phyloP scores from a whole-genome alignment of 2,797 vertebrate genomes.

The Pseudomugil gertrudae region DNA sequence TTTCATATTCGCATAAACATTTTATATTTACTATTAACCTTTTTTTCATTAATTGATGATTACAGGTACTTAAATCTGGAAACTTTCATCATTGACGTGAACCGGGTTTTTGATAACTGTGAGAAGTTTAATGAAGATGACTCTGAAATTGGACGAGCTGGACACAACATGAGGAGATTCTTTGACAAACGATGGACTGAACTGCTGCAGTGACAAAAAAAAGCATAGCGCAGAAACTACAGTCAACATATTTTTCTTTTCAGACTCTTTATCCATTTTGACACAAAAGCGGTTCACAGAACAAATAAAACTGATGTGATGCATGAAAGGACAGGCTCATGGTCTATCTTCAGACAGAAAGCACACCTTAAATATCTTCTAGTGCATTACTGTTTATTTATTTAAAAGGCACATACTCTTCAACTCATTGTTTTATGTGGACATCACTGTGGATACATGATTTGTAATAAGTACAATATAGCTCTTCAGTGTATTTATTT shows the following conservation, averaged over 20 bases:
- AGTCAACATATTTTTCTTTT: slow-evolving; percentile 32
- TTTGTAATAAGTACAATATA: slow-evolving; percentile 76
- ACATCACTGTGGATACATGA: slow-evolving; percentile 84
- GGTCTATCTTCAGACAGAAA: slow-evolving; percentile 68
- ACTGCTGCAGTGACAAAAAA: slow-evolving; percentile 81
- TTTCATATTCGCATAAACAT: not conserved
- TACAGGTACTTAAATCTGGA: slow-evolving; percentile 91
- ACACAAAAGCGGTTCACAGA: slow-evolving; percentile 71
- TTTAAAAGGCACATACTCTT: slow-evolving; percentile 86
- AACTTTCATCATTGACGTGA: slow-evolving; percentile 92
- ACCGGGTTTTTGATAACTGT: slow-evolving; percentile 98
- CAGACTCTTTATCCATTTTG: slow-evolving; percentile 65
- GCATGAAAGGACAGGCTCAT: slow-evolving; percentile 80
- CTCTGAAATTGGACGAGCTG: slow-evolving; percentile 94
- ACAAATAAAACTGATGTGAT: slow-evolving; percentile 80
- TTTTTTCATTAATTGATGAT: slow-evolving; percentile 20
- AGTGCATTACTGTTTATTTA: slow-evolving; percentile 89
- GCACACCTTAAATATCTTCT: slow-evolving; percentile 76
- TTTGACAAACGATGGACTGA: slow-evolving; percentile 97
- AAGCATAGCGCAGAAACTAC: not conserved
- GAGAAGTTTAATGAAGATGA: slow-evolving; percentile 98
- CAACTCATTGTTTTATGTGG: slow-evolving; percentile 85
- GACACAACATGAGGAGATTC: slow-evolving; percentile 96
- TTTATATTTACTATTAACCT: not conserved
- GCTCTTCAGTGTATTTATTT: slow-evolving; percentile 86